Evolutionary conservation across 2,797 vertebrate genomes (phyloP), one percentile per base, ranked within the genome.

Genomic region (Characodon lateralis): DNA sequence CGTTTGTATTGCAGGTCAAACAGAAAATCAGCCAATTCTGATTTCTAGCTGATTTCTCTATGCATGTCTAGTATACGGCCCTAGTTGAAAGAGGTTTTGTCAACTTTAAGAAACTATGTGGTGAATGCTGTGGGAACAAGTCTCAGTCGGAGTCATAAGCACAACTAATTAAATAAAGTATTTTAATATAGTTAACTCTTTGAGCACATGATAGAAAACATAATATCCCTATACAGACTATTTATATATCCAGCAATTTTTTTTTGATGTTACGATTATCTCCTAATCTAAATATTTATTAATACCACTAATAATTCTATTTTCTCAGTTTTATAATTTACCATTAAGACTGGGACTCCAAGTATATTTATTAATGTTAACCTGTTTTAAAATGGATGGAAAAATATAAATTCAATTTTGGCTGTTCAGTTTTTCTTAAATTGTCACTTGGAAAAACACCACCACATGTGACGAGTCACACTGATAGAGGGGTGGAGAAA

Each of bases 391-490:
- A 63, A 63, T 35, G 59, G 18, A 65, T 9, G 7, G 28, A 35
- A 18, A 39, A 63, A 63, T 18, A 59, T 16, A 35, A 43, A 68
- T 43, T 13, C 22, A n/a, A 18, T 55, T 22, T 24, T 24, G 5
- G 18, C 10, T n/a, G 8, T 13, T 12, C n/a, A n/a, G n/a, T 43
- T n/a, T 68, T 13, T 6, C 12, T 14, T 0, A 24, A 16, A 13
- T 24, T 13, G 43, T 43, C 43, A 22, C 65, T 68, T 68, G 9
- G 13, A 43, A 66, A 65, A 39, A 39, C 5, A 55, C 71, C 22
- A n/a, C 31, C 51, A 46, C 50, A 66, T 63, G 22, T 50, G 39
- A 83, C 41, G 14, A 24, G 50, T 46, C 41, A 20, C 69, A 78
- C 28, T 75, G 4, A 77, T 76, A 61, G 22, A 31, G 28, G 12